Evolutionary conservation across 2,113 vertebrate species (phyloP).

Genomic region (Ellobius talpinus): DNA sequence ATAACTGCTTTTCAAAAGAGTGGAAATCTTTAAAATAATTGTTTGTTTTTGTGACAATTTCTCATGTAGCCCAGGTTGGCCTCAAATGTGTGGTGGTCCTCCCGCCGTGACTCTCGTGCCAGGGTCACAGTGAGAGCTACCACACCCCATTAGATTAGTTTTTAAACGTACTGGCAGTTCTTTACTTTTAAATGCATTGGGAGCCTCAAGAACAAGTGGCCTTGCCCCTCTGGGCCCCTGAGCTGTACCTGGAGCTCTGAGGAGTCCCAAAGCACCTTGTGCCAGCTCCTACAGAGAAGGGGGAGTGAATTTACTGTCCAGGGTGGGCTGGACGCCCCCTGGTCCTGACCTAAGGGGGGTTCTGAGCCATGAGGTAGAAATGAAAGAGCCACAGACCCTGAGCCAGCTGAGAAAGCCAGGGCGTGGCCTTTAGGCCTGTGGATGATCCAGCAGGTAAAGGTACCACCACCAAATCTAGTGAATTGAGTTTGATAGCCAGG

Average conservation of each 20-base stretch:
- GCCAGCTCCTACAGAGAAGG: neutral
- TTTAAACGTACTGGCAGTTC: conserved; percentile 35
- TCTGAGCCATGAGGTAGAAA: neutral
- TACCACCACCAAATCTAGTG: neutral
- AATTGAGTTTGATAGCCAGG: neutral
- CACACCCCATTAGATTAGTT: neutral
- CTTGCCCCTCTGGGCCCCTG: neutral
- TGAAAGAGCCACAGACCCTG: neutral
- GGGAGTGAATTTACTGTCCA: neutral
- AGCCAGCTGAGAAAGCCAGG: neutral
- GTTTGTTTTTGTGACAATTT: neutral
- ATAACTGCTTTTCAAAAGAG: neutral
- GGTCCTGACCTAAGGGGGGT: neutral
- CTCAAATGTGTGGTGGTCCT: neutral
- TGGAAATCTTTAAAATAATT: neutral
- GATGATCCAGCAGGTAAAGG: neutral
- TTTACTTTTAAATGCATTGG: conserved; percentile 49
- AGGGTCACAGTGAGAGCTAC: neutral
- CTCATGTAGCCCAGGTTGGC: neutral
- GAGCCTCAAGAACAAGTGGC: neutral
- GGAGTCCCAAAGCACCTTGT: too few relatives aligned
- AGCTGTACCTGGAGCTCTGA: neutral
- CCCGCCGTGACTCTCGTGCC: neutral
- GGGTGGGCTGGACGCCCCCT: neutral
- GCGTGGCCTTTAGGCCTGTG: neutral